Evolutionary conservation across 2,888 invertebrate species (phyloP).

Genomic region (Watsonalla binaria): DNA sequence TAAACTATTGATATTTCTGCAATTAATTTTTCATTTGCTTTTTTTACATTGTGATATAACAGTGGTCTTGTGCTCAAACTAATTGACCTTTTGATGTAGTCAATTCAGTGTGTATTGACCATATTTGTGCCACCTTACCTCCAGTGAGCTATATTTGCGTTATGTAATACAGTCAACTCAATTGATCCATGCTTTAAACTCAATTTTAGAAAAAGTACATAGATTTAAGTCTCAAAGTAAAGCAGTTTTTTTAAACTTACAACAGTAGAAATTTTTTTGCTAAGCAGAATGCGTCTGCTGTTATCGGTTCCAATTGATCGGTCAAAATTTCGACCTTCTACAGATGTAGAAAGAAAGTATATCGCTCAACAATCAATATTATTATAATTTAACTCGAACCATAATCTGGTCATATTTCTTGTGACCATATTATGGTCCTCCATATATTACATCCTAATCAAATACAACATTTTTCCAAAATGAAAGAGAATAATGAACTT

Average conservation of each 20-base stretch:
- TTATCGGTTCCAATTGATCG: conserved; percentile 7
- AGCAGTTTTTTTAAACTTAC: background rate
- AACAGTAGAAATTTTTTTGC: background rate
- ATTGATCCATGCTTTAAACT: conserved; percentile 19
- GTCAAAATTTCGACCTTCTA: background rate
- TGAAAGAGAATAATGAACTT: too few species aligned
- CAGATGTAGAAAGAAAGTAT: background rate
- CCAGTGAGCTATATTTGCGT: conserved; percentile 21
- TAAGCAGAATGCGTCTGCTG: too few species aligned
- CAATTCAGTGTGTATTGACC: conserved; percentile 1
- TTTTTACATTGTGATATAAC: background rate
- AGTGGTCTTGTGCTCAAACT: background rate
- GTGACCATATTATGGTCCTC: too few species aligned
- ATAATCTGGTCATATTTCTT: too few species aligned
- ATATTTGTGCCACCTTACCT: conserved; percentile 16
- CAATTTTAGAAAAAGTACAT: too few species aligned
- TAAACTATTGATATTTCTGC: too few species aligned
- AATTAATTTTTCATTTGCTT: too few species aligned
- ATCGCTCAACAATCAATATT: too few species aligned
- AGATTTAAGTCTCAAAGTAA: too few species aligned
- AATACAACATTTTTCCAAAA: too few species aligned
- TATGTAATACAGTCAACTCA: conserved; percentile 26
- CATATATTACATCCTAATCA: too few species aligned
- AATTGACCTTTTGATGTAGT: background rate
- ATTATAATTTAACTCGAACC: too few species aligned